Conservation (phyloP, 64 coral and sea anemone species). For the Acropora yongei region DNA sequence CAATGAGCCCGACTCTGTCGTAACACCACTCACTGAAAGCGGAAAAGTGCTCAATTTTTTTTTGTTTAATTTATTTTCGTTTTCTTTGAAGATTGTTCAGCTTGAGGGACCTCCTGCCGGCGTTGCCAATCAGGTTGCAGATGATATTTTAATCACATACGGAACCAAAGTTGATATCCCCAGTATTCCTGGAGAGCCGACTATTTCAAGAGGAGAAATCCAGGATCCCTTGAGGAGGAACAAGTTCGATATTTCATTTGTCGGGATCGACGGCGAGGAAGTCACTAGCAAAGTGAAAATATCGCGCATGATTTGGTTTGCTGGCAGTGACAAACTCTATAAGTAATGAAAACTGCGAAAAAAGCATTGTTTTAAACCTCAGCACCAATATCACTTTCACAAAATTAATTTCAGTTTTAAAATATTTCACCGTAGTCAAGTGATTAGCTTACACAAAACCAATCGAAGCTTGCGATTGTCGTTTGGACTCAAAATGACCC, state of each 20-base stretch:
- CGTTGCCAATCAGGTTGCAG: background rate
- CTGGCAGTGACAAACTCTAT: background rate
- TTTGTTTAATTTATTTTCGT: no score
- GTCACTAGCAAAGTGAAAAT: conserved; percentile 59
- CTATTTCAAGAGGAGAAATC: background rate
- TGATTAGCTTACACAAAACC: no score
- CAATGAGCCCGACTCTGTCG: no score
- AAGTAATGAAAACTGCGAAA: no score
- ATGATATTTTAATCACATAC: conserved; percentile 15
- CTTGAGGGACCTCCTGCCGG: conserved; percentile 23
- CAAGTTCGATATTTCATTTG: conserved; percentile 27
- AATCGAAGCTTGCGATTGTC: no score
- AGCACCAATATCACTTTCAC: no score
- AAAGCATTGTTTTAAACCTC: no score
- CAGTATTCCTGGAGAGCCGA: conserved; percentile 17
- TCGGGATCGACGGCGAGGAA: conserved; percentile 64
- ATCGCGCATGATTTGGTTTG: conserved; percentile 62
- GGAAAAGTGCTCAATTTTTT: no score
- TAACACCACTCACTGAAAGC: no score
- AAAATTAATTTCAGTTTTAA: no score
- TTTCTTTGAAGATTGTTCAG: conserved; percentile 43
- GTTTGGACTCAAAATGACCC: no score
- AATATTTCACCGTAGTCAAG: no score
- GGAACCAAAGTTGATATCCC: conserved; percentile 55
- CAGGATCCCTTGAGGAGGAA: conserved; percentile 21